Evolutionary conservation across 1,140 invertebrate species (phyloP).

Genomic region (Scaptomyza hsui): DNA sequence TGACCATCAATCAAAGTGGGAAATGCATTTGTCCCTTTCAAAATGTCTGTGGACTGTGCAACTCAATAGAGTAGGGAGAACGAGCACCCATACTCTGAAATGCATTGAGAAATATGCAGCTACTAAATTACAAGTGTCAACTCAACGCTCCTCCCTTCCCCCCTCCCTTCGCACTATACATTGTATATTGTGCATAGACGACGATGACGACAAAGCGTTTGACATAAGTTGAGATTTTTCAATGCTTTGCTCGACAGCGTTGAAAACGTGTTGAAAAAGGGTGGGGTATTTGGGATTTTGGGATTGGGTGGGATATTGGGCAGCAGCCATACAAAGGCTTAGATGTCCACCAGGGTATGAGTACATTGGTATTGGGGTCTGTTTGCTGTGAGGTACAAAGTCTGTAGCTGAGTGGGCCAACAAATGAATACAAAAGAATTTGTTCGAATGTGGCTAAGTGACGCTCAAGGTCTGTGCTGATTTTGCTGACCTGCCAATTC

Average conservation of each 20-base stretch:
- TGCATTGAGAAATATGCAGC: constrained; percentile 65
- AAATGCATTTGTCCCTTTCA: constrained; percentile 38
- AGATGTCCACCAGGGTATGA: constrained; percentile 26
- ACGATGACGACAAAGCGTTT: constrained; percentile 70
- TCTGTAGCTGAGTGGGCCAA: constrained; percentile 33
- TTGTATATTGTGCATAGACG: background rate
- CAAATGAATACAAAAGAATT: constrained; percentile 44
- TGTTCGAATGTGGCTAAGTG: constrained; percentile 47
- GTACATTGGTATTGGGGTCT: constrained; percentile 26
- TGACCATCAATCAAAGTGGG: constrained; percentile 27
- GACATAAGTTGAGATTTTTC: constrained; percentile 76
- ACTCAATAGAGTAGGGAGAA: background rate
- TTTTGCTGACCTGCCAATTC: constrained; percentile 37
- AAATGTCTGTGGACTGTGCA: background rate
- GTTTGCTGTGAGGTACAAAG: constrained; percentile 53
- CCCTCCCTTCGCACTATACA: background rate
- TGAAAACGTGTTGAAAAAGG: constrained; percentile 58
- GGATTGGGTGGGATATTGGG: constrained; percentile 35
- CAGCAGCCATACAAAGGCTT: constrained; percentile 53
- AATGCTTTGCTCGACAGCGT: constrained; percentile 50
- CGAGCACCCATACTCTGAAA: background rate
- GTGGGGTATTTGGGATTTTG: constrained; percentile 11
- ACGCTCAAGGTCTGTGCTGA: constrained; percentile 59
- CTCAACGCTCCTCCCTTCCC: background rate
- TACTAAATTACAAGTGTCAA: constrained; percentile 70